Evolutionary conservation across 2,797 vertebrate species (phyloP).

Genomic region (Chiloscyllium punctatum): DNA sequence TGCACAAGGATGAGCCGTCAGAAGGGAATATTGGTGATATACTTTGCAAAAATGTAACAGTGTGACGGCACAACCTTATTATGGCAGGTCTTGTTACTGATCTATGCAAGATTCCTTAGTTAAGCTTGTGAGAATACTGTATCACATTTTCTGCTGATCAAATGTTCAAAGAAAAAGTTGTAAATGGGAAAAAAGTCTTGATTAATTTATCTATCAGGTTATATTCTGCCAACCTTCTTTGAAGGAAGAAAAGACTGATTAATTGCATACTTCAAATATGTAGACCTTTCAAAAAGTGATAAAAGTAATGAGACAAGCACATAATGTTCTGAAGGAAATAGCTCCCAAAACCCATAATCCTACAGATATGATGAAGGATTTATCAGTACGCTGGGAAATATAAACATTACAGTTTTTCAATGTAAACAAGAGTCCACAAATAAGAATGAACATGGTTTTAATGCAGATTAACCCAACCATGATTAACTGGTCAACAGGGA

Average conservation of each 20-base stretch:
- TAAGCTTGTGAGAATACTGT: too few relatives aligned
- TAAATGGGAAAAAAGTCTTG: not conserved
- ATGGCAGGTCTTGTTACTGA: not conserved
- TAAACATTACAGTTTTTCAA: slow-evolving; percentile 27
- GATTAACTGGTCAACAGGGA: slow-evolving; percentile 3
- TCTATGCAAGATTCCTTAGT: not conserved
- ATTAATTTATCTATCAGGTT: slow-evolving; percentile 17
- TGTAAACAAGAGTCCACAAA: slow-evolving; percentile 2
- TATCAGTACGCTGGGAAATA: not conserved
- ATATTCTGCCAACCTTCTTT: not conserved
- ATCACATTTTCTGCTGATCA: not conserved
- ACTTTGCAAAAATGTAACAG: not conserved
- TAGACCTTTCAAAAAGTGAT: slow-evolving; percentile 5
- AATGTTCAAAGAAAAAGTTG: not conserved
- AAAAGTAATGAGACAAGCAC: not conserved
- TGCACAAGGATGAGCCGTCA: not conserved
- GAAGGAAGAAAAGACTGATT: not conserved
- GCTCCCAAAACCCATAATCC: not conserved
- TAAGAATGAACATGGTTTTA: slow-evolving; percentile 20
- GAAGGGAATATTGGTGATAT: not conserved
- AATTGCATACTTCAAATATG: slow-evolving; percentile 18
- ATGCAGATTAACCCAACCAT: not conserved
- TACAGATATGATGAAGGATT: not conserved
- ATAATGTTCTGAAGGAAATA: not conserved
- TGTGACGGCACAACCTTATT: not conserved